Base-by-base conservation (phyloP, 2,797 vertebrate species). In the Onychomys arenicola region DNA sequence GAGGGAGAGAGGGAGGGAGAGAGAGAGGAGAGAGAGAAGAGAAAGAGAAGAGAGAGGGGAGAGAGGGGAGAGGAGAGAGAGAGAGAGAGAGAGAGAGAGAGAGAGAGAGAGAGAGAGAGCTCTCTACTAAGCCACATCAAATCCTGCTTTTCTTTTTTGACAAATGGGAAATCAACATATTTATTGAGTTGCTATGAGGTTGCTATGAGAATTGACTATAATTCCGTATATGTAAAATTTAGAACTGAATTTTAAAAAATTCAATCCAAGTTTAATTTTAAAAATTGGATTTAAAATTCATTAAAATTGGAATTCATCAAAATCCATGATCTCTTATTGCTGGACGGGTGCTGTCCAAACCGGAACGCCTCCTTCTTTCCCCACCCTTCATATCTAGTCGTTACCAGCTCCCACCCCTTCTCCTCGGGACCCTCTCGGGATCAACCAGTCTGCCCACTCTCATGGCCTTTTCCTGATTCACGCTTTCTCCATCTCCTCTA, bases 161-260 rank as follows among this genome's bases (percentile, higher is more conserved):
- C 23, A 21, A 37, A 77, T 84, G 49, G 11, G 55, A 95, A 93
- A 86, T 91, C 59, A 81, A 82, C 43, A 63, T 32, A 59, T 23
- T 76, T 65, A 82, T 75, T 88, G 86, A 88, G 86, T 88, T 88
- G 69, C 86, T 75, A 88, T 88, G 86, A 88, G 52, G 57, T 67
- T 90, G 21, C 65, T 71, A 82, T 67, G 80, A 93, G 32, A 57
- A 96, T 87, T 55, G 84, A 67, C 75, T 92, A 27, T 90, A 84
- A 59, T 57, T 91, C 25, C 69, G 29, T 7, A 17, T 34, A 71
- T n/a, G 3, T 46, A 86, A 91, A 85, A 83, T 91, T 95, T 92
- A 93, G 93, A 92, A 84, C 37, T n/a, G 8, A 67, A 67, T 40
- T 86, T 84, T 37, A 23, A 85, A 85, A 92, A 52, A 85, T 52